Percentiles rank a stretch among this genome's conserved stretches.
Conservation (phyloP, 2,113 vertebrate genomes). For the Puffinus mauretanicus region DNA sequence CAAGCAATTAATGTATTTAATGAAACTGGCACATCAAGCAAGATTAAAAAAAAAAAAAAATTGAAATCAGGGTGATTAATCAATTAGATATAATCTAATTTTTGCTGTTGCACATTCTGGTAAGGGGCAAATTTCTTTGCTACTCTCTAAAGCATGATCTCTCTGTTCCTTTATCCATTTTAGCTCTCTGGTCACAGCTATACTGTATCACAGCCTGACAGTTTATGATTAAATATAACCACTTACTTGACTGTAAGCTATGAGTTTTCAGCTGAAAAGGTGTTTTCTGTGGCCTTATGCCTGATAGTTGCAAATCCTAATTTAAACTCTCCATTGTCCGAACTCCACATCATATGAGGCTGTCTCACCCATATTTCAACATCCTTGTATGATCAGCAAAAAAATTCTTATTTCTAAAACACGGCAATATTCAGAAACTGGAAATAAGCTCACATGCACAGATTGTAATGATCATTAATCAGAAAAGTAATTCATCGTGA, state of each 20-base stretch:
- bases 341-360: neutral
- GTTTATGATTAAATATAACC: neutral
- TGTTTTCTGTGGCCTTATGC: neutral
- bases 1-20: constrained; percentile 35
- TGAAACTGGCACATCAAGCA: neutral
- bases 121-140: neutral
- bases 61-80: neutral
- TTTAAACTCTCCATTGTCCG: neutral
- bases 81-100: neutral
- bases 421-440: neutral
- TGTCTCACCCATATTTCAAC: neutral
- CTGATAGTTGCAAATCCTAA: neutral
- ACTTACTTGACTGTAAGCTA: neutral
- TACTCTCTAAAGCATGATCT: neutral
- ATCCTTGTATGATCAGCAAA: neutral
- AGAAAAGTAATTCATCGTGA: neutral
- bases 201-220: neutral
- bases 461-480: neutral
- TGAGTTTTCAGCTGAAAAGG: neutral
- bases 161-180: neutral
- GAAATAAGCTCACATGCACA: neutral
- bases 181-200: neutral
- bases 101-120: neutral
- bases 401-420: neutral
- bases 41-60: neutral